Conservation (phyloP, 2,888 invertebrate genomes). For the Hartigia nigra region DNA sequence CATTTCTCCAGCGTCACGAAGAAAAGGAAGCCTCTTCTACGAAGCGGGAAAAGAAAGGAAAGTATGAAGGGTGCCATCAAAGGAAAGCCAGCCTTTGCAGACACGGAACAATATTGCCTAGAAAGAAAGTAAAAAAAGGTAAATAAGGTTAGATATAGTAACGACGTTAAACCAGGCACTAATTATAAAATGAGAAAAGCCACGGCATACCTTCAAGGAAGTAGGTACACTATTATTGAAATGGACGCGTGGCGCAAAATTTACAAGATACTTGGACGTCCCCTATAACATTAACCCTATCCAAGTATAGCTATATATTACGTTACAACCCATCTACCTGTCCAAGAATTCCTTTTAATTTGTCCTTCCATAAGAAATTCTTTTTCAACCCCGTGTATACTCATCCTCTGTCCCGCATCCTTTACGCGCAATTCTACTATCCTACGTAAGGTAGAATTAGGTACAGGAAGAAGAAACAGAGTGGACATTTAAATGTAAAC, state of each 20-base stretch:
- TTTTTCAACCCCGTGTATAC: background rate
- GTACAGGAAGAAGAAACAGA: background rate
- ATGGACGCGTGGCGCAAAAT: background rate
- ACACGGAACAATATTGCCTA: background rate
- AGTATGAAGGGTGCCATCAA: background rate
- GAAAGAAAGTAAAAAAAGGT: background rate
- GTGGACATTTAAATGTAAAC: background rate
- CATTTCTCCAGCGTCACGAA: background rate
- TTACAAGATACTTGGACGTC: background rate
- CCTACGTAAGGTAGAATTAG: background rate
- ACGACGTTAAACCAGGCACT: background rate
- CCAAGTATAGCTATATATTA: background rate
- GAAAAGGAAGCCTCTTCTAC: background rate
- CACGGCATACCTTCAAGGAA: background rate
- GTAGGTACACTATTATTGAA: background rate
- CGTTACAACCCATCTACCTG: background rate
- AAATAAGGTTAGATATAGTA: background rate
- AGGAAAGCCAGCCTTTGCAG: background rate
- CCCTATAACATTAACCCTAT: background rate
- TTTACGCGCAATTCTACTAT: background rate
- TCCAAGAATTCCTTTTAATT: background rate
- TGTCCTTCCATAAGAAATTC: background rate
- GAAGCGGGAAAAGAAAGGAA: background rate
- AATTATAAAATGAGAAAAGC: background rate
- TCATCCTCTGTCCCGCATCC: background rate